A percentile compares a stretch with the other conserved stretches of the same genome.
phyloP scores from a whole-genome alignment of 2,797 vertebrate species.

The Perodicticus potto region DNA sequence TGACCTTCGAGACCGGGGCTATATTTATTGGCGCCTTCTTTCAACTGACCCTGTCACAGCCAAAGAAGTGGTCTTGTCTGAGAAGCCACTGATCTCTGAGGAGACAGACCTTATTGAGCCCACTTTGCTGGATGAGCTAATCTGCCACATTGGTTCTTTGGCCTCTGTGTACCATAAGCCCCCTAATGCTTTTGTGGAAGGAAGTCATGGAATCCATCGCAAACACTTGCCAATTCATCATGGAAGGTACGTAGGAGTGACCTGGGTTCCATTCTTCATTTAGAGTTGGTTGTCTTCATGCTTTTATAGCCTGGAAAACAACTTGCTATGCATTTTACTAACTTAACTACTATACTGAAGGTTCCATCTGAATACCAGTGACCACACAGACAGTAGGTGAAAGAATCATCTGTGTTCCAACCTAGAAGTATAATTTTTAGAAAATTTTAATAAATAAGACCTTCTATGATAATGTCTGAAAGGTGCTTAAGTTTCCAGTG shows the following conservation, averaged over 20 bases:
- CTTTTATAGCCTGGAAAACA: constrained; percentile 4
- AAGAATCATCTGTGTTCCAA: neutral
- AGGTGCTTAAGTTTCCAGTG: neutral
- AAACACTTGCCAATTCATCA: constrained; percentile 98
- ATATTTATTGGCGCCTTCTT: constrained; percentile 98
- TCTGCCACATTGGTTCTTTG: constrained; percentile 97
- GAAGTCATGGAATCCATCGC: constrained; percentile 97
- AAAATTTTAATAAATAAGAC: neutral
- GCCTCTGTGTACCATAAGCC: constrained; percentile 99
- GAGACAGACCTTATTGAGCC: constrained; percentile 98
- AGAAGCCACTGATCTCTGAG: constrained; percentile 98
- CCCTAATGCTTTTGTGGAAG: constrained; percentile 98
- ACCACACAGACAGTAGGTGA: neutral
- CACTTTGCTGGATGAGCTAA: constrained; percentile 96
- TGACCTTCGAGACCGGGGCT: constrained; percentile 97
- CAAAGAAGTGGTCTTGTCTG: constrained; percentile 98
- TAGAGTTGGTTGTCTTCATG: neutral
- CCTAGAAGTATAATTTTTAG: neutral
- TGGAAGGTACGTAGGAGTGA: constrained; percentile 91
- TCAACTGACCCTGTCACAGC: constrained; percentile 98
- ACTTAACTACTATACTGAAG: neutral
- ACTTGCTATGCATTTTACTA: constrained; percentile 14
- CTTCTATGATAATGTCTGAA: constrained; percentile 29
- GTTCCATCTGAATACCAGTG: neutral
- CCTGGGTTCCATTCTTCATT: neutral